Percentiles rank a stretch among this genome's conserved stretches.
phyloP scores from a whole-genome alignment of 2,888 invertebrate genomes.

The Chaetogeoica ovagalla region DNA sequence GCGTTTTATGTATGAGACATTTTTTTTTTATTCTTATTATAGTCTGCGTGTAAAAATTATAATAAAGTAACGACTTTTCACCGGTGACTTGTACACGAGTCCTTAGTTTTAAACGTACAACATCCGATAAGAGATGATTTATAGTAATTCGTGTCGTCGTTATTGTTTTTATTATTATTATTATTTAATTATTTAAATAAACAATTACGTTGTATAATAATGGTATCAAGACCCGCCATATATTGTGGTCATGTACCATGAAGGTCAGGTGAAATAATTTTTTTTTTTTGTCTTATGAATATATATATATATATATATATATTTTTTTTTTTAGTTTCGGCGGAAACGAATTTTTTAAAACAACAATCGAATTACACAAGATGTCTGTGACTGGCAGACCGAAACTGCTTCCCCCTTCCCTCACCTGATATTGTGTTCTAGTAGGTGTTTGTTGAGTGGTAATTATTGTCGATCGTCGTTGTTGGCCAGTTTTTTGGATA shows the following conservation, averaged over 20 bases:
- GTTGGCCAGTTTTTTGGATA: conserved; percentile 14
- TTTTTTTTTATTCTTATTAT: no score
- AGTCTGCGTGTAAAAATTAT: no score
- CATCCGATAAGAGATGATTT: not conserved
- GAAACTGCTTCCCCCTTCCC: conserved; percentile 30
- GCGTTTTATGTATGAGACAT: no score
- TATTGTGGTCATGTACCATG: conserved; percentile 38
- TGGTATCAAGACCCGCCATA: not conserved
- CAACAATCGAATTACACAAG: conserved; percentile 42
- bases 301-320: not conserved
- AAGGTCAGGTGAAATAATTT: conserved; percentile 25
- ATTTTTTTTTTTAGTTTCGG: conserved; percentile 12
- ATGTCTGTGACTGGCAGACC: conserved; percentile 48
- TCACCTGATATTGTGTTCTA: not conserved
- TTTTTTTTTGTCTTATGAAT: conserved; percentile 21
- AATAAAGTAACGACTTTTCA: no score
- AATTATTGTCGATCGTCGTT: conserved; percentile 33
- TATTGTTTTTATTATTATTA: conserved; percentile 13
- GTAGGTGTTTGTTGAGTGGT: conserved; percentile 22
- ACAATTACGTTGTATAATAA: not conserved
- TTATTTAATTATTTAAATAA: conserved; percentile 22
- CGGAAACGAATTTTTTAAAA: conserved; percentile 43
- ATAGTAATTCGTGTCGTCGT: not conserved
- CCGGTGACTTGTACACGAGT: no score
- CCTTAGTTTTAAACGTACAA: not conserved